Evolutionary conservation across 2,113 vertebrate species (phyloP), one percentile per base, ranked within the genome.

Genomic region (Symphodus melops): DNA sequence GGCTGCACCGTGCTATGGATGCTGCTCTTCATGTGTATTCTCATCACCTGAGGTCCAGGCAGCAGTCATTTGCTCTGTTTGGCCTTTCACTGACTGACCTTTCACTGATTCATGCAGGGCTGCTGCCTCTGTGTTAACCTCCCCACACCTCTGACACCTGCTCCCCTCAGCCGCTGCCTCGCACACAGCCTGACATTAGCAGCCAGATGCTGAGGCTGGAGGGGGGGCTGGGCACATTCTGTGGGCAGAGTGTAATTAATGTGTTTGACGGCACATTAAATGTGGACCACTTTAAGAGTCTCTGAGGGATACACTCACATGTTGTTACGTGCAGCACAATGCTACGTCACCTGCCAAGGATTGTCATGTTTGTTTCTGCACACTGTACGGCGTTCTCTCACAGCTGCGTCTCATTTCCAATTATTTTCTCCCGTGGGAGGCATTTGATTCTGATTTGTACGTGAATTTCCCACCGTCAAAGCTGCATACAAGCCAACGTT

Each of bases 21-120:
- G 41, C 10, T 16, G 5, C 65, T 54, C 42, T 71, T 88, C 67
- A n/a, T 68, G 72, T n/a, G 63, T 57, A 79, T 79, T 88, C 74
- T 51, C 44, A 78, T 73, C 64, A 86, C 70, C 77, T 78, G 69
- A 62, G 23, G 42, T 82, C 70, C 56, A 52, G 64, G 51, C 78
- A 54, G 44, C 37, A 75, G 52, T 83, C 49, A 77, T 77, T 78
- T 88, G 48, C 75, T 68, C 25, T 33, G 23, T 25, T 37, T 72
- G 53, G 83, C 83, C 80, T 88, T 86, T 87, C 64, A 59, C 41
- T 3, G 14, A 19, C 59, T 84, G 84, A 77, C 85, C 81, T 89
- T 85, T 78, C 60, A 20, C 53, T 86, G 77, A 89, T 88, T 85
- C 71, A 90, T 86, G 70, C 83, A 39, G 53, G 64, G 72, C 77